These are phyloP conservation scores for Alethe castanea DNA, from an alignment of 2,113 vertebrate genomes.

Conservation along the genomic window DNA sequence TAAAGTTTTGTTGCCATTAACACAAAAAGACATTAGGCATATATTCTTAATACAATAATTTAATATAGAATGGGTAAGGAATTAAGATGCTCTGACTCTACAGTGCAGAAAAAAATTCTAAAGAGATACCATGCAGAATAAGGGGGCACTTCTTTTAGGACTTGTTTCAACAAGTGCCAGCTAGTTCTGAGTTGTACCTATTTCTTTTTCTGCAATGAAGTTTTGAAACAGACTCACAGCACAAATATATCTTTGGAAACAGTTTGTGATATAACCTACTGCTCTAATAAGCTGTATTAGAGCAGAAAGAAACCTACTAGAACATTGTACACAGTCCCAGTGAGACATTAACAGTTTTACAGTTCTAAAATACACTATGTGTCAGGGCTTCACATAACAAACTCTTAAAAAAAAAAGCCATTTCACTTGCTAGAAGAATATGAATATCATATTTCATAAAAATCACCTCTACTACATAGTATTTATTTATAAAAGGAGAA, in stretches of 20 bases:
- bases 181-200: background rate
- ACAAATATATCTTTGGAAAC: rapidly evolving
- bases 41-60: background rate
- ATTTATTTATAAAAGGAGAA: background rate
- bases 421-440: background rate
- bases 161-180: background rate
- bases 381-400: background rate
- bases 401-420: background rate
- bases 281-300: background rate
- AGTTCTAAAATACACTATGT: background rate
- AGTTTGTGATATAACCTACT: background rate
- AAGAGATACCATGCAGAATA: background rate
- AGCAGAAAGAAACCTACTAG: background rate
- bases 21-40: background rate
- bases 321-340: background rate
- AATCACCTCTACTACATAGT: background rate
- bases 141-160: background rate
- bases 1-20: background rate
- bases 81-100: background rate
- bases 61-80: background rate
- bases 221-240: background rate
- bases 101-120: background rate
- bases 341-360: background rate
- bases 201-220: background rate
- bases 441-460: background rate